These are phyloP conservation scores for Rhynchopsitta pachyrhyncha DNA, from an alignment of 2,113 vertebrate genomes.

Conservation along the genomic window DNA sequence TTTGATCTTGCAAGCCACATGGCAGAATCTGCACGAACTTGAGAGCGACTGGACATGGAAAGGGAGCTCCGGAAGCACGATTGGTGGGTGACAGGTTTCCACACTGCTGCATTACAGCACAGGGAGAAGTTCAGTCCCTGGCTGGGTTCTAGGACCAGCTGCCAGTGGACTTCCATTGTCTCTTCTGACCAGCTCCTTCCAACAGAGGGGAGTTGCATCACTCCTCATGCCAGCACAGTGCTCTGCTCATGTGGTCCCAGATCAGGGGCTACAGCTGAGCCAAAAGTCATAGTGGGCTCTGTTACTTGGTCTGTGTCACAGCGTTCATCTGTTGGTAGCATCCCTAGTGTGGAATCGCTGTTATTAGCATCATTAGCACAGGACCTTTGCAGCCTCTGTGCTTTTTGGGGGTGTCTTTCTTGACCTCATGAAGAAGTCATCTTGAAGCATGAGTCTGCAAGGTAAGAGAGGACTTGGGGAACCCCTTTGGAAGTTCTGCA, in stretches of 20 bases:
- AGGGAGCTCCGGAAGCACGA: not conserved
- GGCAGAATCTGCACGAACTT: not conserved
- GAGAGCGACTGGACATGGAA: not conserved
- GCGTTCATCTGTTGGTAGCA: not conserved
- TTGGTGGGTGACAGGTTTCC: not conserved
- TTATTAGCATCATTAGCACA: not conserved
- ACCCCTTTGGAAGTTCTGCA: accelerated
- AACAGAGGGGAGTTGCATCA: accelerated
- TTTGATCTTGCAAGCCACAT: conserved; percentile 1
- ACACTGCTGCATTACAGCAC: accelerated
- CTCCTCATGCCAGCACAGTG: not conserved
- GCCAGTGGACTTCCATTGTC: accelerated
- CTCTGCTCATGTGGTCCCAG: accelerated
- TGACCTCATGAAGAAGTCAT: not conserved
- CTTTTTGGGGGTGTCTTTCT: not conserved
- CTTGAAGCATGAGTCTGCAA: not conserved
- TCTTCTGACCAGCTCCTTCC: not conserved
- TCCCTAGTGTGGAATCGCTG: accelerated
- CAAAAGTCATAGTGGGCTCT: not conserved
- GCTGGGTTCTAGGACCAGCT: not conserved
- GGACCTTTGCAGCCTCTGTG: accelerated
- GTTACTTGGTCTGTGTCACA: not conserved
- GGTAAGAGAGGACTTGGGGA: not conserved
- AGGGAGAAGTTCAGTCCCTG: not conserved
- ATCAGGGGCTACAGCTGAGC: accelerated